These are phyloP conservation scores for Bursaphelenchus mucronatus DNA, from an alignment of 1,140 invertebrate genomes.

Conservation along the genomic window DNA sequence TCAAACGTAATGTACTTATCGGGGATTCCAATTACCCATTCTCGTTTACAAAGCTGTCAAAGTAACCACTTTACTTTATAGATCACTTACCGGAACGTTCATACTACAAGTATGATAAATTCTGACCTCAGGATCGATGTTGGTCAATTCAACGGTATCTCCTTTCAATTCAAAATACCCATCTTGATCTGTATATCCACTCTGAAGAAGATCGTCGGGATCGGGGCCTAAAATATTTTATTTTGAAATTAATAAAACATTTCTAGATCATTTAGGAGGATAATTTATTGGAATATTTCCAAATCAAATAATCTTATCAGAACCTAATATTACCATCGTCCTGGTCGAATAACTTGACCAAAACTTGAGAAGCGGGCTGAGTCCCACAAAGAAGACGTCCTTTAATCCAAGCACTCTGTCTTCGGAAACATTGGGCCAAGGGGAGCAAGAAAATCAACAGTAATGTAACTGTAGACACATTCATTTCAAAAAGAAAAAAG, in stretches of 20 bases:
- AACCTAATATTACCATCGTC: slow-evolving; percentile 44
- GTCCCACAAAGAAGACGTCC: slow-evolving; percentile 52
- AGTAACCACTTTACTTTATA: slow-evolving; percentile 29
- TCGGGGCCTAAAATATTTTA: slow-evolving; percentile 46
- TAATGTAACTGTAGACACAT: no score
- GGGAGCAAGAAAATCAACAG: no score
- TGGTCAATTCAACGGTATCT: slow-evolving; percentile 54
- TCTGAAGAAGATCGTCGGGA: slow-evolving; percentile 56
- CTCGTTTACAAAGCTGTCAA: slow-evolving; percentile 50
- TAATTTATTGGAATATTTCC: no score
- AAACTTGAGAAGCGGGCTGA: slow-evolving; percentile 44
- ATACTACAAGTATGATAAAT: slow-evolving; percentile 58
- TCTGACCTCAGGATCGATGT: slow-evolving; percentile 57
- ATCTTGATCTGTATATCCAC: slow-evolving; percentile 40
- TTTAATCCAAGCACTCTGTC: slow-evolving; percentile 48
- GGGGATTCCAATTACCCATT: slow-evolving; percentile 59
- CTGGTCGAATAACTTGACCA: slow-evolving; percentile 55
- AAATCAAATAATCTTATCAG: no score
- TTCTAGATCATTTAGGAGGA: no score
- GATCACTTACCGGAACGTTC: slow-evolving; percentile 33
- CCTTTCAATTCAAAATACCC: slow-evolving; percentile 48
- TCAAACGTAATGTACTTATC: slow-evolving; percentile 57
- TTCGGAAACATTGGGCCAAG: slow-evolving; percentile 42
- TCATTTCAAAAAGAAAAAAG: no score
- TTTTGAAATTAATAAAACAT: no score